Evolutionary conservation across 2,113 vertebrate species (phyloP), one percentile per base, ranked within the genome.

Genomic region (Eolophus roseicapilla): DNA sequence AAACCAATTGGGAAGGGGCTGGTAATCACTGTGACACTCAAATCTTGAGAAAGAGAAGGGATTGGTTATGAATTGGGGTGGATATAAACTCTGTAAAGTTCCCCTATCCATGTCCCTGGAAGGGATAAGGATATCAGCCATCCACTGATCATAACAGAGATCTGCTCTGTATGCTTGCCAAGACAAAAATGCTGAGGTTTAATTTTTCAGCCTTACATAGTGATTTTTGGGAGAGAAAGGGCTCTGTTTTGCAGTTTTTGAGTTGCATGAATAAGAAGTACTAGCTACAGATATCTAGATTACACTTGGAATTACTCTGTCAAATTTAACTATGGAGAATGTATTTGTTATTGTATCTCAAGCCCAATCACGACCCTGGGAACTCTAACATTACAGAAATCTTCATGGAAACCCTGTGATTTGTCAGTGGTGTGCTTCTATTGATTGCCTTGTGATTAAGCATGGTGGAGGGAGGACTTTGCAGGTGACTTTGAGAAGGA

Each of bases 191-290:
- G 25, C 20, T 35, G 31, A 60, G 37, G 31, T 77, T 77, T 68
- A 25, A 24, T 35, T 77, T 60, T 77, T 77, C 43, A 60, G 33
- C 13, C 35, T 68, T 68, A 43, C 12, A 25, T 10, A 8, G 7
- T 43, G 52, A 24, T 33, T 37, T 43, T 43, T 44, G 16, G 79
- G 77, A 85, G 37, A 14, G n/a, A n/a, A 87, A 23, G 29, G 81
- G 55, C 79, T 92, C 88, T 95, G 68, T 93, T 93, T 94, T 91
- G 79, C 87, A 92, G 77, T 70, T 91, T 93, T 85, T 50, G 43
- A 93, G 65, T 76, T 73, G 46, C 88, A 79, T 81, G 57, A 74
- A 28, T 86, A 67, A 86, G 95, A 95, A 91, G 64, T 71, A 82
- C 49, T 90, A 92, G 92, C 65, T 92, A 64, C 82, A 59, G 65